A percentile compares a stretch with the other conserved stretches of the same genome.
Conservation (phyloP, 2,113 vertebrate species). For the Tinamus guttatus region DNA sequence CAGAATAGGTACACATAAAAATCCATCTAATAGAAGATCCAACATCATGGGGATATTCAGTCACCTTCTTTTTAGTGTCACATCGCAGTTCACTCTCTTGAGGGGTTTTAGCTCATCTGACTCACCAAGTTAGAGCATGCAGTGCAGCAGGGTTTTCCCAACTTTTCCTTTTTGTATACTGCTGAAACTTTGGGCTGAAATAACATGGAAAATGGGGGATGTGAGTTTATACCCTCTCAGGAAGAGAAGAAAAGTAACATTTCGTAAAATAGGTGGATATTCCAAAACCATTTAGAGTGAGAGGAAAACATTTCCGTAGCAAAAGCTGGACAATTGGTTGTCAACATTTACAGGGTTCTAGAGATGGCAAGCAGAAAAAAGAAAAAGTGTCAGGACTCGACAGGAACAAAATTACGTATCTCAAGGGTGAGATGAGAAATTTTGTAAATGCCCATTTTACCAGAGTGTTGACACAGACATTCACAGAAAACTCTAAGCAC, state of each 20-base stretch:
- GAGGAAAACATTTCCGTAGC: not conserved
- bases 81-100: not conserved
- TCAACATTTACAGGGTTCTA: not conserved
- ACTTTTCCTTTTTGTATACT: not conserved
- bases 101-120: not conserved
- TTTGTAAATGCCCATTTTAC: constrained; percentile 6
- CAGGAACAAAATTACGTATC: constrained; percentile 6
- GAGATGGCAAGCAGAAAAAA: not conserved
- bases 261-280: not conserved
- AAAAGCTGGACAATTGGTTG: not conserved
- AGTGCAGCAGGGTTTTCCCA: not conserved
- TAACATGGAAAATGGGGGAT: not conserved
- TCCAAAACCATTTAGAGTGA: not conserved
- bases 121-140: not conserved
- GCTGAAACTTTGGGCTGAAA: not conserved
- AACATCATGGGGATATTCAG: not conserved
- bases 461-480: not conserved
- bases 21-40: not conserved
- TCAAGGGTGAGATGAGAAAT: not conserved
- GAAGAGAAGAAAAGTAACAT: not conserved
- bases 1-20: not conserved
- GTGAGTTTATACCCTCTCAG: not conserved
- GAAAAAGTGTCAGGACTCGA: not conserved
- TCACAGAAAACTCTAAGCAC: not conserved
- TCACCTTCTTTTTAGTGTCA: not conserved